A percentile compares a stretch with the other conserved stretches of the same genome.
These are phyloP conservation scores for Argyresthia albistria DNA, from an alignment of 2,888 invertebrate genomes.

Conservation along the genomic window DNA sequence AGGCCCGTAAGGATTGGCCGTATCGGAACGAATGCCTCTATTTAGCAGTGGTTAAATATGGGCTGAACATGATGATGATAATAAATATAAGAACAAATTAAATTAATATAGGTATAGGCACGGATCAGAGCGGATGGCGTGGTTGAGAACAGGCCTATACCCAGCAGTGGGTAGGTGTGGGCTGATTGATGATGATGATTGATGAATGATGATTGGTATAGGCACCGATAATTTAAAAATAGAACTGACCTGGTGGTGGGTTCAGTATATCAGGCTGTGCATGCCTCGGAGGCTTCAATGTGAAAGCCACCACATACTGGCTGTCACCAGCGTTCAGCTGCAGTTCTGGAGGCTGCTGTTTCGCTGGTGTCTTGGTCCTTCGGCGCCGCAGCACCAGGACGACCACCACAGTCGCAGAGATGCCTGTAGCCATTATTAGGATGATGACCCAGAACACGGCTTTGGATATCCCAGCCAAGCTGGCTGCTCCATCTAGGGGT, in stretches of 20 bases:
- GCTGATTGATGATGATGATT: too few relatives aligned
- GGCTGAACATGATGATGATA: too few relatives aligned
- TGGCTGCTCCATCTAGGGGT: constrained; percentile 43
- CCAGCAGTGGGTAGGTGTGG: too few relatives aligned
- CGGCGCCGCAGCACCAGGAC: constrained; percentile 42
- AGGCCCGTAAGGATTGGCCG: too few relatives aligned
- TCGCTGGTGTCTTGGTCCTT: constrained; percentile 33
- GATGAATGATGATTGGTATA: too few relatives aligned
- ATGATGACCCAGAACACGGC: constrained; percentile 53
- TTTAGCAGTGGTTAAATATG: too few relatives aligned
- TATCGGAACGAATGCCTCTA: too few relatives aligned
- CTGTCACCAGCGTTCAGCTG: constrained; percentile 84
- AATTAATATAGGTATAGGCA: too few relatives aligned
- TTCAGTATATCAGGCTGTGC: constrained; percentile 85
- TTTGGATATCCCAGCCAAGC: constrained; percentile 48
- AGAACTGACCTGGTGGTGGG: constrained; percentile 77
- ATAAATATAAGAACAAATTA: too few relatives aligned
- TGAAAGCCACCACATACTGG: constrained; percentile 88
- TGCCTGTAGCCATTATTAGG: constrained; percentile 37
- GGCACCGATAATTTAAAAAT: too few relatives aligned
- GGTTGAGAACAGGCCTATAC: too few relatives aligned
- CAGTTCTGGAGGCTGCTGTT: constrained; percentile 51
- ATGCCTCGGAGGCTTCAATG: constrained; percentile 78
- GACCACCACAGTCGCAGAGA: constrained; percentile 34
- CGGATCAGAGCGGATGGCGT: too few relatives aligned